Evolutionary conservation across 2,888 invertebrate species (phyloP).

Genomic region (Chaitophorus viminalis): DNA sequence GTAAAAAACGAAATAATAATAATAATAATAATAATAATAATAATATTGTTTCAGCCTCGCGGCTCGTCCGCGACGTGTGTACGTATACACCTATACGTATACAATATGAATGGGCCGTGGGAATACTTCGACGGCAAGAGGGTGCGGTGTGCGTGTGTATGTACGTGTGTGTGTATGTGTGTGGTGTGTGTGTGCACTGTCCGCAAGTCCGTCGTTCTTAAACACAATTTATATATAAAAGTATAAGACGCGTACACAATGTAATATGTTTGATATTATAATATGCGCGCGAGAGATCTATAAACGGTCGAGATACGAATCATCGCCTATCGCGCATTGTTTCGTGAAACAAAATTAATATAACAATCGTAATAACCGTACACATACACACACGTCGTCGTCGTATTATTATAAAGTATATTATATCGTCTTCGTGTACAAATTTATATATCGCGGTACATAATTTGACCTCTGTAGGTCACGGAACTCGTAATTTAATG

Average conservation of each 20-base stretch:
- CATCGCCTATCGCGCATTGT: constrained; percentile 28
- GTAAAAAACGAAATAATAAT: background rate
- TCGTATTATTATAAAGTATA: background rate
- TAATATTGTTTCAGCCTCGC: constrained; percentile 56
- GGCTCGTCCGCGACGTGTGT: constrained; percentile 39
- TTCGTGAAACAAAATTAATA: constrained; percentile 10
- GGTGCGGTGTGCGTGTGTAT: constrained; percentile 19
- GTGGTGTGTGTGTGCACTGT: background rate
- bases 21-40: constrained; percentile 35
- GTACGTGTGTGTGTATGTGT: no score
- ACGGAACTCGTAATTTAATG: no score
- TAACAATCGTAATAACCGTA: constrained; percentile 25
- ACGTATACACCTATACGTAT: background rate
- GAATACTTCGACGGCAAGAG: constrained; percentile 30
- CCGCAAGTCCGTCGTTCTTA: constrained; percentile 16
- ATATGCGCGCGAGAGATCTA: constrained; percentile 9
- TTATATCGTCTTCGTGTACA: background rate
- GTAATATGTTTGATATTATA: background rate
- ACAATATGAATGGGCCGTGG: constrained; percentile 53
- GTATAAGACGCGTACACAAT: no score
- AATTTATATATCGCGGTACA: background rate
- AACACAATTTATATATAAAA: no score
- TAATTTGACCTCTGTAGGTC: background rate
- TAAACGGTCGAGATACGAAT: constrained; percentile 42
- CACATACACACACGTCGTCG: background rate